Conservation (phyloP, 2,797 vertebrate genomes). For the Acanthornis magna region DNA sequence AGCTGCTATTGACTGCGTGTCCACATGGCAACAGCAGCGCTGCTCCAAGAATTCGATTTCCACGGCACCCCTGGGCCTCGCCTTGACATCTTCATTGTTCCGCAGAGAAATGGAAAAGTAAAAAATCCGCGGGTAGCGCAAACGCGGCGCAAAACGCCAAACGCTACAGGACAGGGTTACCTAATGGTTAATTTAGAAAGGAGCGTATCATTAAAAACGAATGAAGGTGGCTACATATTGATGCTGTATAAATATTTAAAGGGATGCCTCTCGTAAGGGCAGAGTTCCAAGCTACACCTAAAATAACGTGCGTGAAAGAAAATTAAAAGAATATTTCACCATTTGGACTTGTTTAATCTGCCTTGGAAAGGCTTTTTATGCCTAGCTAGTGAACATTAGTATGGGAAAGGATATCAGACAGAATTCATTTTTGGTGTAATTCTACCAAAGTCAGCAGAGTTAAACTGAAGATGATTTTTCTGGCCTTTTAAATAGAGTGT, state of each 20-base stretch:
- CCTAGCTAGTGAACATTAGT: background rate
- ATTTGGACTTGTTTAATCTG: conserved; percentile 21
- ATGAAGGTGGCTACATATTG: conserved; percentile 43
- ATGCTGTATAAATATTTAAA: conserved; percentile 61
- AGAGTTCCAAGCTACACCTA: conserved; percentile 45
- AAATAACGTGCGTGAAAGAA: conserved; percentile 19
- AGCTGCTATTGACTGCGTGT: conserved; percentile 69
- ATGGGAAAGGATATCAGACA: conserved; percentile 1
- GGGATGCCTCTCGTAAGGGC: conserved; percentile 19
- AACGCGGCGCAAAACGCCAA: background rate
- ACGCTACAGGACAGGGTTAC: background rate
- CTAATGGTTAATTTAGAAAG: conserved; percentile 51
- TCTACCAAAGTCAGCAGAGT: conserved; percentile 63
- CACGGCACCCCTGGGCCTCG: conserved; percentile 72
- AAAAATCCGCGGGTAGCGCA: background rate
- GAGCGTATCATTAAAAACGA: conserved; percentile 48
- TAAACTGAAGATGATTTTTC: conserved; percentile 58
- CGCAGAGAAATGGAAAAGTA: conserved; percentile 39
- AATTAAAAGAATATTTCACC: conserved; percentile 60
- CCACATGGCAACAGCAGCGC: conserved; percentile 80
- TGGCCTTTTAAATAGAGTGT: conserved; percentile 65
- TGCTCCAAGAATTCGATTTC: conserved; percentile 79
- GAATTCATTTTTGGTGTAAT: conserved; percentile 41
- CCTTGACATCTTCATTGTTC: conserved; percentile 81
- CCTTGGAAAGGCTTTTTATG: conserved; percentile 15